phyloP scores from a whole-genome alignment of 2,113 vertebrate species.

The Urocynchramus pylzowi region DNA sequence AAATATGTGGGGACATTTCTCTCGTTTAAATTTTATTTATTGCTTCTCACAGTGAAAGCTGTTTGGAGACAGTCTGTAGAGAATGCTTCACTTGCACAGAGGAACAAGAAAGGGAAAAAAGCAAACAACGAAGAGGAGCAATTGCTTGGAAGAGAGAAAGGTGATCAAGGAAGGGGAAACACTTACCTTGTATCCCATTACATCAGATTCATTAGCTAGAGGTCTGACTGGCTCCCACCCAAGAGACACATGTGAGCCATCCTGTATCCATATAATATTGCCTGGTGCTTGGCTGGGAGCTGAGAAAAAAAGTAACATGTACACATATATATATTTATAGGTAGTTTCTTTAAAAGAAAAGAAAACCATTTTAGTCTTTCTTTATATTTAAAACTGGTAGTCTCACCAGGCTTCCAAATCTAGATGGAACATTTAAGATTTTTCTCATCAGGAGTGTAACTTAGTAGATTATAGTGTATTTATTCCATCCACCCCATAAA shows the following conservation, averaged over 20 bases:
- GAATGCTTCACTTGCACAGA: neutral
- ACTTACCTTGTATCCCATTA: constrained; percentile 93
- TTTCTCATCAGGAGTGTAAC: neutral
- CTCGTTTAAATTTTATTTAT: neutral
- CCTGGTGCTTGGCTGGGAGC: constrained; percentile 87
- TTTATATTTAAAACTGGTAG: neutral
- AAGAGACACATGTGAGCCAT: constrained; percentile 88
- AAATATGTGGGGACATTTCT: neutral
- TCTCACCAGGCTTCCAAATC: neutral
- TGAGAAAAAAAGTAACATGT: constrained; percentile 34
- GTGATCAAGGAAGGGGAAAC: neutral
- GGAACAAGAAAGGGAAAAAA: neutral
- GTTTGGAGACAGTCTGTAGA: neutral
- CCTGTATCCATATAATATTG: constrained; percentile 91
- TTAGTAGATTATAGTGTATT: neutral
- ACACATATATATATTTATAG: neutral
- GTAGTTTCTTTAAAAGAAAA: neutral
- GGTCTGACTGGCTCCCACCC: constrained; percentile 90
- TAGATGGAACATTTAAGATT: neutral
- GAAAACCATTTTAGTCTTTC: neutral
- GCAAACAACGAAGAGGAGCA: neutral
- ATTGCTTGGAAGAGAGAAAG: neutral
- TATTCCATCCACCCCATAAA: neutral
- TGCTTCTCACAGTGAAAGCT: neutral
- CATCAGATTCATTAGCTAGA: constrained; percentile 90